A percentile compares a stretch with the other conserved stretches of the same genome.
Evolutionary conservation across 2,888 invertebrate genomes (phyloP).

Genomic region (Seira sanloemensis): DNA sequence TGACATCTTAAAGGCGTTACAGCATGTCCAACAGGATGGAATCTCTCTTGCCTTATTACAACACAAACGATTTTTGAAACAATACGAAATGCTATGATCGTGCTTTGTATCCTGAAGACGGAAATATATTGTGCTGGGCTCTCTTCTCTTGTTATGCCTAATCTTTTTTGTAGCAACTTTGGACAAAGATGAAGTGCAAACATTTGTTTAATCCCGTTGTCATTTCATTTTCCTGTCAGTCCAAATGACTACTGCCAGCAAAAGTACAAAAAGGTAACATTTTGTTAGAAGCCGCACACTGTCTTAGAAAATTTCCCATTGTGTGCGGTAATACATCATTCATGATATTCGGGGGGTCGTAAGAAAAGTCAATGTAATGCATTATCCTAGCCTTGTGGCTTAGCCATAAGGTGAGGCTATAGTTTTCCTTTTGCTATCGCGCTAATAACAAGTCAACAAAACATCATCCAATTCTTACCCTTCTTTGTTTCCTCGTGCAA

Average conservation of each 20-base stretch:
- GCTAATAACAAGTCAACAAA: conserved; percentile 41
- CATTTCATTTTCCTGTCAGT: conserved; percentile 47
- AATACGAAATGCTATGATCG: not conserved
- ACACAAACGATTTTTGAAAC: not conserved
- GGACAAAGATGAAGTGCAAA: conserved; percentile 59
- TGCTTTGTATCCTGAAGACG: not conserved
- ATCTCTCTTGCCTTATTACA: not conserved
- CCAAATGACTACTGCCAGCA: not conserved
- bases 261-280: conserved; percentile 15
- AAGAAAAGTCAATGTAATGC: not conserved
- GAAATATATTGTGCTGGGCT: conserved; percentile 27
- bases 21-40: not conserved
- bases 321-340: not conserved
- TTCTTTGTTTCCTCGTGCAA: not conserved
- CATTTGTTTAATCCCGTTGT: conserved; percentile 60
- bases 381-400: conserved; percentile 13
- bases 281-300: not conserved
- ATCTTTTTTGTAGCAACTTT: not conserved
- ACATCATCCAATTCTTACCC: conserved; percentile 10
- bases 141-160: conserved; percentile 7
- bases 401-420: conserved; percentile 33
- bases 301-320: not conserved
- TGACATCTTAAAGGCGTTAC: not conserved
- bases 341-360: too few species aligned
- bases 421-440: conserved; percentile 44